phyloP scores from a whole-genome alignment of 2,113 vertebrate species.

The Leptosomus discolor region DNA sequence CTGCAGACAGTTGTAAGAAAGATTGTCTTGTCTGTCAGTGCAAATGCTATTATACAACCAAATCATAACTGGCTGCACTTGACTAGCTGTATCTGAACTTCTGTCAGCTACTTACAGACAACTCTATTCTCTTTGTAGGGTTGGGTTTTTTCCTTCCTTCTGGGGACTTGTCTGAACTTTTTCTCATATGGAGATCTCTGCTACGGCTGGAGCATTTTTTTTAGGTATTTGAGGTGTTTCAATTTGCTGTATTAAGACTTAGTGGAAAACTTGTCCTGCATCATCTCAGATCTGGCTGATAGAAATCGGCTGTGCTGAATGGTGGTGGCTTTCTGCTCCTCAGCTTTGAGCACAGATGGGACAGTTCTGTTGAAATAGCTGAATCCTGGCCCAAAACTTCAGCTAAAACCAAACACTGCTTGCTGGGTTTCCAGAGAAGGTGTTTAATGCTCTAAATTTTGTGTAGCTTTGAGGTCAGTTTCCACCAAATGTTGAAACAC shows the following conservation, averaged over 20 bases:
- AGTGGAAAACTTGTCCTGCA: background rate
- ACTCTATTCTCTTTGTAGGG: background rate
- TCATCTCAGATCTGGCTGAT: background rate
- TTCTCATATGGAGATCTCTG: background rate
- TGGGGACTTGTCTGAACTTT: background rate
- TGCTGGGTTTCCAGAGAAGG: background rate
- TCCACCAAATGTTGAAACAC: background rate
- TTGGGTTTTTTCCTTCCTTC: background rate
- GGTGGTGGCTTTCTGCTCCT: background rate
- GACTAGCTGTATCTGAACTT: slow-evolving; percentile 53
- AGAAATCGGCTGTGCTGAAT: background rate
- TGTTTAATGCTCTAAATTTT: background rate
- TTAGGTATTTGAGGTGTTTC: background rate
- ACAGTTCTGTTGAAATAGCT: background rate
- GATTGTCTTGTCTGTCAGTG: slow-evolving; percentile 67
- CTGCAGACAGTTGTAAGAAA: slow-evolving; percentile 61
- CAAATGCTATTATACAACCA: slow-evolving; percentile 55
- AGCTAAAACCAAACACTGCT: background rate
- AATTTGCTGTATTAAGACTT: background rate
- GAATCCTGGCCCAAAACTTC: background rate
- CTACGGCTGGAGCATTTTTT: background rate
- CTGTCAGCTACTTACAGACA: slow-evolving; percentile 52
- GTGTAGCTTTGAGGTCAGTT: background rate
- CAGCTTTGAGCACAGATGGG: rapidly evolving
- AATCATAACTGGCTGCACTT: slow-evolving; percentile 64